These are phyloP conservation scores for Parotia lawesii DNA, from an alignment of 2,113 vertebrate genomes.

Conservation along the genomic window DNA sequence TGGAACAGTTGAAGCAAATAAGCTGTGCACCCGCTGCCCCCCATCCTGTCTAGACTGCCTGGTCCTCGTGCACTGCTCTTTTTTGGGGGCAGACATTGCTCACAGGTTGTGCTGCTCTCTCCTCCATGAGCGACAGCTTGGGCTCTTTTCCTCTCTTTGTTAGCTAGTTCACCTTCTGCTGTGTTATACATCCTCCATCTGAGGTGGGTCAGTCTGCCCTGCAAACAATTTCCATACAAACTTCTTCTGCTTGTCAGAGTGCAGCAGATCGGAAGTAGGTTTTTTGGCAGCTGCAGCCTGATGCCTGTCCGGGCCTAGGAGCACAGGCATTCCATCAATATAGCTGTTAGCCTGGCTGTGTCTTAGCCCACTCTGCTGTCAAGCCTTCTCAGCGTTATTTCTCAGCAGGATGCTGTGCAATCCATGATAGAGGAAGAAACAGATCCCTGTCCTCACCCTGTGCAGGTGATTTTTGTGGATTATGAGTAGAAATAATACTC, in stretches of 20 bases:
- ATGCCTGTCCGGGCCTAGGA: not conserved
- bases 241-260: not conserved
- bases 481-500: not conserved
- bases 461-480: not conserved
- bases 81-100: not conserved
- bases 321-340: not conserved
- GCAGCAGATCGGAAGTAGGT: not conserved
- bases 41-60: not conserved
- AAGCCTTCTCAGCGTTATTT: not conserved
- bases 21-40: fast-evolving
- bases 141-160: not conserved
- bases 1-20: not conserved
- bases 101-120: not conserved
- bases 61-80: not conserved
- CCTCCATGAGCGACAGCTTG: fast-evolving
- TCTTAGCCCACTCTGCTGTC: not conserved
- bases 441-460: fast-evolving
- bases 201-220: not conserved
- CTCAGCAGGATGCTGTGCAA: not conserved
- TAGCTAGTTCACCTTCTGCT: not conserved
- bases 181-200: not conserved
- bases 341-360: not conserved
- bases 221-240: not conserved
- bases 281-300: not conserved
- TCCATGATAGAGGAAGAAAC: not conserved